phyloP scores from a whole-genome alignment of 2,797 vertebrate species.

The Lophius americanus region DNA sequence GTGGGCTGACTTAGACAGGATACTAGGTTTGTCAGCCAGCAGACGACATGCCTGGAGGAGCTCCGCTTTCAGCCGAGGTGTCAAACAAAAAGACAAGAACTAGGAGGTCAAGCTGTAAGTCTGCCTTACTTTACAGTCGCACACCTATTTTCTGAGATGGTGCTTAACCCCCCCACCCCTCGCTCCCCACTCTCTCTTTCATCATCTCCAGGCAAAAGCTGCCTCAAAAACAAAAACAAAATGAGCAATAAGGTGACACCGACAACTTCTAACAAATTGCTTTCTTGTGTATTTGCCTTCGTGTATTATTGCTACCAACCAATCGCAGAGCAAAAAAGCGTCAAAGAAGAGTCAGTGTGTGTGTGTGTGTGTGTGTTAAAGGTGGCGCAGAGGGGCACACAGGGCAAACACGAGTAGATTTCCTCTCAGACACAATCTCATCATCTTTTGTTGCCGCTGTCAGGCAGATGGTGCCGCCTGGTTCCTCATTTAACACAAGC shows the following conservation, averaged over 20 bases:
- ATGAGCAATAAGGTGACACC: slow-evolving; percentile 65
- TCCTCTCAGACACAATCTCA: slow-evolving; percentile 78
- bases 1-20: slow-evolving; percentile 67
- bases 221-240: slow-evolving; percentile 57
- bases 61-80: slow-evolving; percentile 77
- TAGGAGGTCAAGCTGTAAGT: slow-evolving; percentile 74
- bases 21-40: slow-evolving; percentile 70
- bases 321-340: slow-evolving; percentile 34
- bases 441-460: slow-evolving; percentile 79
- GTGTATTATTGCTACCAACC: neutral
- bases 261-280: slow-evolving; percentile 69
- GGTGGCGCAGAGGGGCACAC: slow-evolving; percentile 35
- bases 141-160: slow-evolving; percentile 12
- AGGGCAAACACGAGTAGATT: slow-evolving; percentile 77
- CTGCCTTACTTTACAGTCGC: slow-evolving; percentile 45
- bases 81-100: slow-evolving; percentile 79
- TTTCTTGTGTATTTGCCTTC: slow-evolving; percentile 60
- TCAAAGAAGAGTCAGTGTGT: slow-evolving; percentile 36
- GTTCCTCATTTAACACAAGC: slow-evolving; percentile 64
- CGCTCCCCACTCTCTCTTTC: slow-evolving; percentile 19
- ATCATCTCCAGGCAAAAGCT: slow-evolving; percentile 43
- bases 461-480: slow-evolving; percentile 70
- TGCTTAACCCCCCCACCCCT: slow-evolving; percentile 10
- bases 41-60: slow-evolving; percentile 67
- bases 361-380: slow-evolving; percentile 40